A percentile compares a stretch with the other conserved stretches of the same genome.
Evolutionary conservation across 2,113 vertebrate genomes (phyloP).

Genomic region (Phalacrocorax brasilianus): DNA sequence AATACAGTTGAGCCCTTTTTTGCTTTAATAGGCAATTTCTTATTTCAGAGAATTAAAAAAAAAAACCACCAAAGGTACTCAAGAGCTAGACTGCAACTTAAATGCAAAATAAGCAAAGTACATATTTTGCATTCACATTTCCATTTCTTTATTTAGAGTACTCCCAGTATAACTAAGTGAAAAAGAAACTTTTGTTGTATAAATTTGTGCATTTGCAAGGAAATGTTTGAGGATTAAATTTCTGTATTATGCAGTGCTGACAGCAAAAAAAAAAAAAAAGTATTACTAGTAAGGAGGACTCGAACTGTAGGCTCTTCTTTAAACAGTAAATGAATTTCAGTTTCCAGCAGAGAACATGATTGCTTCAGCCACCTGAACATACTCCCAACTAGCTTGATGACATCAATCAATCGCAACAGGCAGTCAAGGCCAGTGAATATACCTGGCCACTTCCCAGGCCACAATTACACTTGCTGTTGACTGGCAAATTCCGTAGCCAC

Average conservation of each 20-base stretch:
- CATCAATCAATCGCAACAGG: neutral
- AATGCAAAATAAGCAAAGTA: neutral
- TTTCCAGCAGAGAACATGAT: conserved; percentile 40
- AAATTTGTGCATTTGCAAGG: neutral
- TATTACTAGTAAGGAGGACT: neutral
- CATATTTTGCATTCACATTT: neutral
- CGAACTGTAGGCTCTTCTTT: neutral
- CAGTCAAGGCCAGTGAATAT: neutral
- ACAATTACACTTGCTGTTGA: neutral
- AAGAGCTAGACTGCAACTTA: neutral
- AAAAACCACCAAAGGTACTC: neutral
- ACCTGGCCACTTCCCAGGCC: neutral
- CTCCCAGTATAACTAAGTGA: neutral
- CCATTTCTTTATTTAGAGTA: neutral
- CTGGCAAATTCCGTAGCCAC: neutral
- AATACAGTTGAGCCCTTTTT: neutral
- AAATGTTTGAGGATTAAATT: neutral
- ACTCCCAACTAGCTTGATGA: neutral
- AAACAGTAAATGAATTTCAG: neutral
- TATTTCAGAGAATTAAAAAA: neutral
- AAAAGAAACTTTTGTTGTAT: neutral
- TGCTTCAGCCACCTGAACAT: neutral
- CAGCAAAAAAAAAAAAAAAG: neutral
- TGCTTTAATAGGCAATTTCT: neutral
- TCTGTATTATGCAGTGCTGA: neutral